Evolutionary conservation across 2,113 vertebrate genomes (phyloP), one percentile per base, ranked within the genome.

Genomic region (Fregetta grallaria): DNA sequence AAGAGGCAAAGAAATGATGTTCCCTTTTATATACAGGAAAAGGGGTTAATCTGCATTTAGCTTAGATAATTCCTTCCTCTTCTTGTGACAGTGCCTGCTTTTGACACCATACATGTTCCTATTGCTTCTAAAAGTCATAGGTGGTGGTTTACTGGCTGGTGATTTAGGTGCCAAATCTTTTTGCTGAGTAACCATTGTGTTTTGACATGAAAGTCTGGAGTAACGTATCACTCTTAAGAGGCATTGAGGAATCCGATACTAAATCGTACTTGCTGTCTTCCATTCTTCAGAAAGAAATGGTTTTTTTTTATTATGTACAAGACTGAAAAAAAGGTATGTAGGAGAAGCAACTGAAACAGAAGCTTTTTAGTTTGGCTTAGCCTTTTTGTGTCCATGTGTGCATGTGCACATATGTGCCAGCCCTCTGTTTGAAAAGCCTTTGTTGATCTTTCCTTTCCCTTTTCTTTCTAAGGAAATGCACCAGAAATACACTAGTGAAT

Each of bases 191-290:
- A 19, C 65, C 20, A 3, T 66, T 45, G 11, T 30, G 22, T n/a
- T 72, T 67, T 34, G 80, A n/a, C 0, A 0, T 14, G 30, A 8
- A 59, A 27, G 21, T 12, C 71, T 74, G 70, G 26, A 59, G 44
- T 12, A 9, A 34, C 1, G 2, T 14, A 5, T 16, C 5, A 3
- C 42, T 78, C 15, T 1, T 3, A 4, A 14, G 49, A 61, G 70
- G 9, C 38, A 16, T 0, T 40, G 79, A 53, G 86, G 74, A 50
- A 13, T 53, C 26, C 2, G 17, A 27, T 34, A 44, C 26, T 26
- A 10, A 58, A n/a, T 61, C 5, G 1, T 40, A 9, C 14, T 55
- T 11, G 0, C 55, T 76, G 12, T 12, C 40, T 55, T 44, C 47
- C 19, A 3, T 36, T 72, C 59, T 32, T 45, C 32, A 59, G 65